Conservation (phyloP, 2,888 invertebrate genomes). For the Himalopsyche anomala region DNA sequence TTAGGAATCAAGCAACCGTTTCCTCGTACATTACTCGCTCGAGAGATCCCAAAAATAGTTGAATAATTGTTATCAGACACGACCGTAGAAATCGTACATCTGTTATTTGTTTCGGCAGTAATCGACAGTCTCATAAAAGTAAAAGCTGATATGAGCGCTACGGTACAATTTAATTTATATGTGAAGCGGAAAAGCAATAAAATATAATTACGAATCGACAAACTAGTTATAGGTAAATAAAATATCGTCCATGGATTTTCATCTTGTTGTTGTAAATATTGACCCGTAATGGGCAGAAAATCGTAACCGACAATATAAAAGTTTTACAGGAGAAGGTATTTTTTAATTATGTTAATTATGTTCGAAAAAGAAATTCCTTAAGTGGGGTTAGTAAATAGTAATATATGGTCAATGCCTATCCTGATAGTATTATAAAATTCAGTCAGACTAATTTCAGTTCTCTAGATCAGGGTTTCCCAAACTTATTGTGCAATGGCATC, state of each 20-base stretch:
- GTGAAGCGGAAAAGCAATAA: neutral
- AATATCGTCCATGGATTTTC: neutral
- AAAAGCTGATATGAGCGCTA: neutral
- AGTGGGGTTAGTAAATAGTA: too few relatives aligned
- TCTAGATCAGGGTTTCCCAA: too few relatives aligned
- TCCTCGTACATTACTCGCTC: neutral
- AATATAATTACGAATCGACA: neutral
- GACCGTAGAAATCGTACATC: neutral
- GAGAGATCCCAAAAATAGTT: constrained; percentile 1
- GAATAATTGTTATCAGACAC: neutral
- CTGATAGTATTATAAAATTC: too few relatives aligned
- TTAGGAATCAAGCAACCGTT: neutral
- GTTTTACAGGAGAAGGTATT: too few relatives aligned
- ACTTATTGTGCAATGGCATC: too few relatives aligned
- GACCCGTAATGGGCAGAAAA: neutral
- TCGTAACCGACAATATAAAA: too few relatives aligned
- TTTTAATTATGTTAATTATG: too few relatives aligned
- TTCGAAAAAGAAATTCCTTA: too few relatives aligned
- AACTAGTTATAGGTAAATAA: neutral
- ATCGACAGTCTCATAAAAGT: constrained; percentile 26
- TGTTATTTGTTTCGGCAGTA: neutral
- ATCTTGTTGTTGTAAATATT: neutral
- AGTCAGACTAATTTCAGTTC: too few relatives aligned
- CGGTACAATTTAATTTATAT: neutral
- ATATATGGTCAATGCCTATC: too few relatives aligned